phyloP scores from a whole-genome alignment of 1,140 invertebrate species.

The Nephila pilipes region DNA sequence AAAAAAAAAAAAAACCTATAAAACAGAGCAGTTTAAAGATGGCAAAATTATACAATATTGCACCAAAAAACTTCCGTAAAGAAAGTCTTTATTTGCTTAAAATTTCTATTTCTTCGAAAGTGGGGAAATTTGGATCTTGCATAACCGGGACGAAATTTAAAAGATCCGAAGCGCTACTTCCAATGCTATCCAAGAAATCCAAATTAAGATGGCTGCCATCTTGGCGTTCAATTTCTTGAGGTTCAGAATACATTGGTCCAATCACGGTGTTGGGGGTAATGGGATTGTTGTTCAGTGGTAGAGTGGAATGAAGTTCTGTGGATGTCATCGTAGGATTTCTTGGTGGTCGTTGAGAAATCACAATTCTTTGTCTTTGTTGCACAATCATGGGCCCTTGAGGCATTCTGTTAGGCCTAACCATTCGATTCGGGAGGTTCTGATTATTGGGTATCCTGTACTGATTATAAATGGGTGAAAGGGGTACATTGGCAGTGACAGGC shows the following conservation, averaged over 20 bases:
- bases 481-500: background rate
- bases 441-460: slow-evolving; percentile 59
- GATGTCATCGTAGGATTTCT: slow-evolving; percentile 29
- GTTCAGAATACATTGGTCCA: slow-evolving; percentile 26
- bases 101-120: slow-evolving; percentile 70
- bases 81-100: slow-evolving; percentile 54
- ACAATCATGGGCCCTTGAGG: slow-evolving; percentile 9
- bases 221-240: slow-evolving; percentile 54
- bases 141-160: slow-evolving; percentile 76
- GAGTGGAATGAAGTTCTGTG: slow-evolving; percentile 26
- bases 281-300: slow-evolving; percentile 37
- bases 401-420: slow-evolving; percentile 15
- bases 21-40: background rate
- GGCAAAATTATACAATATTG: slow-evolving; percentile 22
- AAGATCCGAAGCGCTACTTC: slow-evolving; percentile 74
- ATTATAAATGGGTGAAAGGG: slow-evolving; percentile 27
- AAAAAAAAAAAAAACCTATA: background rate
- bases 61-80: background rate
- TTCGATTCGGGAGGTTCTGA: background rate
- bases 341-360: background rate
- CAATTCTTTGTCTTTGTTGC: slow-evolving; percentile 25
- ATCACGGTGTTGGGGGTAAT: slow-evolving; percentile 14
- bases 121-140: slow-evolving; percentile 56
- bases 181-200: slow-evolving; percentile 76
- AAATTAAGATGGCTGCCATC: slow-evolving; percentile 71